A percentile compares a stretch with the other conserved stretches of the same genome.
These are phyloP conservation scores for Nephrotoma appendiculata DNA, from an alignment of 2,888 invertebrate genomes.

Conservation along the genomic window DNA sequence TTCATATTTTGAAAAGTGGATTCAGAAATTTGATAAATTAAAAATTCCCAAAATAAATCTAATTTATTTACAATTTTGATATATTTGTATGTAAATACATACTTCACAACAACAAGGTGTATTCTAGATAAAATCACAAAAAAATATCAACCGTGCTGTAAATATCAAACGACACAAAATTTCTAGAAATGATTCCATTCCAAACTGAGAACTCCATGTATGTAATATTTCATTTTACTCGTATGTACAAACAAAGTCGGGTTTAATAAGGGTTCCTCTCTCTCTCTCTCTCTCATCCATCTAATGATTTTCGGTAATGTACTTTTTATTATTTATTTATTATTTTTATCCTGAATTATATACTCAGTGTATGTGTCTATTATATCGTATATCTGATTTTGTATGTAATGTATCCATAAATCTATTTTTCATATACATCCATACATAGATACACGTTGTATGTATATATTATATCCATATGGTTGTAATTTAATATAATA, in stretches of 20 bases:
- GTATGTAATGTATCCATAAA: background rate
- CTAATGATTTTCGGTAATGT: background rate
- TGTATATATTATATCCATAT: background rate
- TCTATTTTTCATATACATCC: background rate
- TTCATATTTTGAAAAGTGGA: no score
- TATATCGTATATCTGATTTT: background rate
- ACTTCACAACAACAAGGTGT: no score
- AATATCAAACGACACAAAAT: background rate
- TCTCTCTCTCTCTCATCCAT: background rate
- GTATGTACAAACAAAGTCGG: background rate
- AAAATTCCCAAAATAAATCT: no score
- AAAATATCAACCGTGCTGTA: no score
- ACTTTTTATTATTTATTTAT: background rate
- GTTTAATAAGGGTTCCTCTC: background rate
- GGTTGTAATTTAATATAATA: background rate
- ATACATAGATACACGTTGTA: background rate
- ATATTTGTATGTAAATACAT: no score
- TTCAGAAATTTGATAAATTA: no score
- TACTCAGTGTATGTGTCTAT: background rate
- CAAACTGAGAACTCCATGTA: background rate
- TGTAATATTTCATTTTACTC: background rate
- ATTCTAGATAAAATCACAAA: no score
- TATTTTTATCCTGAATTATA: background rate
- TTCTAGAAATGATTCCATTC: background rate
- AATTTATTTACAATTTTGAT: no score